phyloP scores from a whole-genome alignment of 2,113 vertebrate genomes.

The Sarotherodon lohbergeri region DNA sequence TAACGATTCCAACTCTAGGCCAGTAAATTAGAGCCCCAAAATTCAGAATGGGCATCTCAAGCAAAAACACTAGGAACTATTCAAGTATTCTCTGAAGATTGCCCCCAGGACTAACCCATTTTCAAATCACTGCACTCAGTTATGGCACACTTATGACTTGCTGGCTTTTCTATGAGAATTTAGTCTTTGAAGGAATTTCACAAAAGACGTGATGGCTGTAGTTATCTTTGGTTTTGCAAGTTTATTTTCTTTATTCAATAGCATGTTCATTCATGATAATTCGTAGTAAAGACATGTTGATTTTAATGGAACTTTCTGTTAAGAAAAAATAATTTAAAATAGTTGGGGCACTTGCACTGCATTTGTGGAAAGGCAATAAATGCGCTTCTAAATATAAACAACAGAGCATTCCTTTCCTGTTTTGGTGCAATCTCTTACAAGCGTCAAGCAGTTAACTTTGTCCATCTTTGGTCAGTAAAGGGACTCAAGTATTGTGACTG shows the following conservation, averaged over 20 bases:
- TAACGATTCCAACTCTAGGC: neutral
- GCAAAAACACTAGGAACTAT: neutral
- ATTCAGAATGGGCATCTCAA: neutral
- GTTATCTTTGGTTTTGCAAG: neutral
- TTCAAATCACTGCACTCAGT: neutral
- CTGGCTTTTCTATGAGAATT: neutral
- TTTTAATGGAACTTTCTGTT: neutral
- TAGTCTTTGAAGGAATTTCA: neutral
- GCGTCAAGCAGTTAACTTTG: neutral
- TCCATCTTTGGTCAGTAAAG: neutral
- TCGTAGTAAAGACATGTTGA: neutral
- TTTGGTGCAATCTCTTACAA: neutral
- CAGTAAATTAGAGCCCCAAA: neutral
- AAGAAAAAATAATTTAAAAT: neutral
- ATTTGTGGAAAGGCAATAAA: neutral
- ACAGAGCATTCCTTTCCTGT: neutral
- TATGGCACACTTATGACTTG: neutral
- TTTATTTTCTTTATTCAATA: neutral
- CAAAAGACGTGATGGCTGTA: neutral
- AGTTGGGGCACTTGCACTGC: neutral
- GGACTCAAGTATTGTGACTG: neutral
- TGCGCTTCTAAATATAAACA: neutral
- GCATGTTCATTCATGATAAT: neutral
- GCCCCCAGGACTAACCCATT: neutral
- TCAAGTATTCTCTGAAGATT: neutral